Base-by-base conservation (phyloP, 2,113 vertebrate genomes). In the Pseudorhombus dupliciocellatus region DNA sequence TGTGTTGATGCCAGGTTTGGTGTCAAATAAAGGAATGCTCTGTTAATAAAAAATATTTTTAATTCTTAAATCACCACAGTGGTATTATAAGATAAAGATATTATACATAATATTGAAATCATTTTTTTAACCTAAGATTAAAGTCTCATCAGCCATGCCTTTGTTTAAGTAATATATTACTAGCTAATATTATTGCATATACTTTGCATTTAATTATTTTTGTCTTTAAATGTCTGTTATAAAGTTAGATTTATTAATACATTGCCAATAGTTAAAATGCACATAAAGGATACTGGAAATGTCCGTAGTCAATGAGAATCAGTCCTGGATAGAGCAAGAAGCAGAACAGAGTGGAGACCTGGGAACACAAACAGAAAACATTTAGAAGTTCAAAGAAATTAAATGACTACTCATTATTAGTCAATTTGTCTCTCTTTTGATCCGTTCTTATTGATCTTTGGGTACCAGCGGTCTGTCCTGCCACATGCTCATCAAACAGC, bases 241-340 rank as follows among this genome's bases (percentile, higher is more conserved):
- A 12, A 37, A 12, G 34, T 37, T 37, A 11, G 34, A 46, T 16
- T 18, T 4, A 44, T 44, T 44, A 15, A 31, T 22, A 62, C 0
- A 37, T 20, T 59, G 68, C 24, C 22, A 30, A 64, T 0, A 50
- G 1, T 21, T 53, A 5, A 66, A 50, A 65, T 55, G 56, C 16
- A n/a, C 21, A 51, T 44, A 66, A 97, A 98, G 96, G 98, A 99
- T 99, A 99, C 95, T 99, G 98, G 90, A 99, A 99, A 89, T 99
- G 98, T 24, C 98, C 98, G 0, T 97, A 95, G 92, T 99, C 98
- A 1, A 98, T 96, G 30, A 99, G 95, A 88, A 97, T 96, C 24
- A 99, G 93, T 60, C 98, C 97, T 55, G 98, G 98, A 83, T 98
- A 99, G 21, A 98, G 94, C 80, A 99, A 86, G 69, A 96, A 94